Conservation (phyloP, 1,140 invertebrate genomes). For the Globodera ellingtonae region DNA sequence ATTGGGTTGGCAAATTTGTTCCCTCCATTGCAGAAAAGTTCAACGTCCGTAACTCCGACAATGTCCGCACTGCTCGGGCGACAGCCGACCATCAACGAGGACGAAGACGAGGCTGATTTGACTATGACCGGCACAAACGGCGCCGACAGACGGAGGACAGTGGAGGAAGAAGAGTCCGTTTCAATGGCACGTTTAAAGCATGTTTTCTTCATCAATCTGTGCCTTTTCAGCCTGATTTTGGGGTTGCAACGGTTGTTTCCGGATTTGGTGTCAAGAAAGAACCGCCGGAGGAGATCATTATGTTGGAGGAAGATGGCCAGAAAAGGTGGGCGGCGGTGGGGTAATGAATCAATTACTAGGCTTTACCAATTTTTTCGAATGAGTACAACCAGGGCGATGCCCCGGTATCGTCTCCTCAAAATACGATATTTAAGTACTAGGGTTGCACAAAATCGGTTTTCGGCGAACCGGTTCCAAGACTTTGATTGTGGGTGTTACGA, state of each 20-base stretch:
- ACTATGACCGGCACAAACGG: not conserved
- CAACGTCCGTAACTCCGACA: not conserved
- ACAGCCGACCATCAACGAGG: slow-evolving; percentile 4
- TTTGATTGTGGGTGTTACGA: too few relatives aligned
- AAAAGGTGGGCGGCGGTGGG: too few relatives aligned
- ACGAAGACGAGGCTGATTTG: not conserved
- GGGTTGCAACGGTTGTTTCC: not conserved
- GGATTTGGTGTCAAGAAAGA: not conserved
- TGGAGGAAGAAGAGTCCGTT: not conserved
- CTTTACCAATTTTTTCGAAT: too few relatives aligned
- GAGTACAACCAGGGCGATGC: too few relatives aligned
- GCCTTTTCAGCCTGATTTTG: not conserved
- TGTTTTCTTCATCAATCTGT: not conserved
- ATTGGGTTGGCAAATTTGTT: not conserved
- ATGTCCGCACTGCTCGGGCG: not conserved
- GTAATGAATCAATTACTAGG: too few relatives aligned
- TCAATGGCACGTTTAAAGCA: not conserved
- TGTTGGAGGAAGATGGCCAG: not conserved
- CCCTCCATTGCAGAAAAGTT: not conserved
- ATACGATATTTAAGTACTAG: too few relatives aligned
- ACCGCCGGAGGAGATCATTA: not conserved
- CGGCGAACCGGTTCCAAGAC: too few relatives aligned
- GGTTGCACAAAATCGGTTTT: too few relatives aligned
- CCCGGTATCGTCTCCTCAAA: too few relatives aligned
- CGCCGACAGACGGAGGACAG: not conserved